phyloP scores from a whole-genome alignment of 2,888 invertebrate genomes.

The Archips crataeganus region DNA sequence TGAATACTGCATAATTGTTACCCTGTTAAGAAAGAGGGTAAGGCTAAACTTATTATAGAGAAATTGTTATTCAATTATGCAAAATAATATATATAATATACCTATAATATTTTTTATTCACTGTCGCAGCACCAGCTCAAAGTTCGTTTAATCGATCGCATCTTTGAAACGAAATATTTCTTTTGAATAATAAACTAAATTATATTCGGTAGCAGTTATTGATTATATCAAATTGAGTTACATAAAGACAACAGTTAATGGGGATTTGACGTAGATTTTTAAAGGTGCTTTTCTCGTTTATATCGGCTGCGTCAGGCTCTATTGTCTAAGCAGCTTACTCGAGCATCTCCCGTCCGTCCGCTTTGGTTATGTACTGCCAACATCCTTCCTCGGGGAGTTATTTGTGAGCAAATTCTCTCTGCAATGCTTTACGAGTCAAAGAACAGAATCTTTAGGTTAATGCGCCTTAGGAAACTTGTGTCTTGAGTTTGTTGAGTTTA shows the following conservation, averaged over 20 bases:
- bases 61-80: constrained; percentile 31
- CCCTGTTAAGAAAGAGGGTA: constrained; percentile 22
- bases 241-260: constrained; percentile 17
- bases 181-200: constrained; percentile 6
- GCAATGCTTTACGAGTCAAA: constrained; percentile 15
- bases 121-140: constrained; percentile 30
- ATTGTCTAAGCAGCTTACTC: neutral
- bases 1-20: constrained; percentile 23
- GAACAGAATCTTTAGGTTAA: neutral
- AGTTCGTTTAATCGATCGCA: constrained; percentile 17
- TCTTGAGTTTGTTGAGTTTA: neutral
- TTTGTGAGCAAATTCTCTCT: constrained; percentile 8
- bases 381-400: constrained; percentile 9
- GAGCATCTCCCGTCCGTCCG: constrained; percentile 27
- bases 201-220: constrained; percentile 4
- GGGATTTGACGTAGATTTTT: constrained; percentile 25
- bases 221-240: constrained; percentile 1
- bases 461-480: neutral
- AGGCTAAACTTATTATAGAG: constrained; percentile 16
- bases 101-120: constrained; percentile 8
- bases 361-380: constrained; percentile 4
- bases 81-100: no score
- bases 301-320: neutral
- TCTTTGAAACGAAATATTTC: constrained; percentile 2
- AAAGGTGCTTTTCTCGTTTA: constrained; percentile 10